Conservation (phyloP, 2,113 vertebrate genomes). For the Lagopus leucura region DNA sequence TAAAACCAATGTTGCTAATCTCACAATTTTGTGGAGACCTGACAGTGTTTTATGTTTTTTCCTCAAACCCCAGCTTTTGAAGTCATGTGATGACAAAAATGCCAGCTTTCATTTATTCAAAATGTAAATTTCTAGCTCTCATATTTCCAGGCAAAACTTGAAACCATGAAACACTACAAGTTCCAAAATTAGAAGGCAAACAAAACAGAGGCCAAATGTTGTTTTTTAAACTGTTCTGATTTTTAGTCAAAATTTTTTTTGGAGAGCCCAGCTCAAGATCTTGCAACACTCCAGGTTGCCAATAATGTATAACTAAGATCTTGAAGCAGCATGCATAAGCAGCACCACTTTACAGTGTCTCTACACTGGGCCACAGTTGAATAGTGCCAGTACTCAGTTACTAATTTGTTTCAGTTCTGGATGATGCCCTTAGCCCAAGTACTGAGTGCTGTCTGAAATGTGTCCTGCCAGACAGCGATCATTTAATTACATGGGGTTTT, state of each 20-base stretch:
- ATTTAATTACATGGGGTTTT: neutral
- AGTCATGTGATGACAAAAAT: conserved; percentile 68
- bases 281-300: conserved; percentile 48
- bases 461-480: neutral
- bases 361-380: neutral
- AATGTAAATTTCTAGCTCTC: conserved; percentile 67
- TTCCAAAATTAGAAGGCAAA: conserved; percentile 74
- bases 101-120: conserved; percentile 65
- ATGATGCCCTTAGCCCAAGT: neutral
- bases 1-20: conserved; percentile 51
- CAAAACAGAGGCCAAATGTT: conserved; percentile 64
- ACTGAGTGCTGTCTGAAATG: neutral
- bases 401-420: neutral
- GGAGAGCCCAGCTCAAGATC: conserved; percentile 49
- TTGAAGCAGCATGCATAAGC: conserved; percentile 20
- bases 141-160: conserved; percentile 66
- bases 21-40: conserved; percentile 54
- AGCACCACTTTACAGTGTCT: neutral
- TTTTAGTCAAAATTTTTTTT: conserved; percentile 61
- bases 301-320: conserved; percentile 39
- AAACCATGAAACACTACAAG: conserved; percentile 43
- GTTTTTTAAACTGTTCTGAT: conserved; percentile 68
- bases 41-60: conserved; percentile 55
- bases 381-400: neutral
- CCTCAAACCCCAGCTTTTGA: conserved; percentile 50